Conservation (phyloP, 92 coral and sea anemone genomes). For the Plumapathes pennacea region DNA sequence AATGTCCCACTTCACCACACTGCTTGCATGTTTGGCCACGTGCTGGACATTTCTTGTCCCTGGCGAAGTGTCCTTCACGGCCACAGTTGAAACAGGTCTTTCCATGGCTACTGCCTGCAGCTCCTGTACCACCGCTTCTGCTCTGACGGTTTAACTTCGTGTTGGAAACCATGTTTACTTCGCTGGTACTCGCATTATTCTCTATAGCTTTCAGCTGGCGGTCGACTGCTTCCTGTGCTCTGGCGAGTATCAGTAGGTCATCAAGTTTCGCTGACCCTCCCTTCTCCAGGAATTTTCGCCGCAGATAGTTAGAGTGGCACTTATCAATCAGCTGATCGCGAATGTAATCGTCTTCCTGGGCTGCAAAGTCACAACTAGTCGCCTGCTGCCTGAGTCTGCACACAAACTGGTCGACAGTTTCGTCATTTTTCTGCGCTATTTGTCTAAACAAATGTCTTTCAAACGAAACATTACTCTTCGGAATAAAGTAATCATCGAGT, state of each 20-base stretch:
- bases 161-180: neutral
- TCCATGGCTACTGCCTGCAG: neutral
- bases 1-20: slow-evolving; percentile 13
- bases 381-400: slow-evolving; percentile 31
- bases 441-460: slow-evolving; percentile 50
- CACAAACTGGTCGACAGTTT: slow-evolving; percentile 29
- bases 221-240: slow-evolving; percentile 20
- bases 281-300: slow-evolving; percentile 3
- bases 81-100: slow-evolving; percentile 1
- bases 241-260: neutral
- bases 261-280: slow-evolving; percentile 9
- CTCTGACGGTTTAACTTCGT: too few species aligned
- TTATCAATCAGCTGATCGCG: slow-evolving; percentile 35
- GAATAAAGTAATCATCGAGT: slow-evolving; percentile 50
- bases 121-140: neutral
- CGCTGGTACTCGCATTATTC: neutral
- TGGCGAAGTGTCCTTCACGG: slow-evolving; percentile 6
- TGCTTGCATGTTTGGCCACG: too few species aligned
- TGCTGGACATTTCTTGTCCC: slow-evolving; percentile 5
- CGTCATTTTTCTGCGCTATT: slow-evolving; percentile 21
- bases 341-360: slow-evolving; percentile 29
- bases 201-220: slow-evolving; percentile 1
- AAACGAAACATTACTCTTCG: slow-evolving; percentile 42
- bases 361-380: slow-evolving; percentile 26
- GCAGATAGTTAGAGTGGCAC: neutral